Conservation (phyloP, 2,113 vertebrate species). For the Alligator mississippiensis region DNA sequence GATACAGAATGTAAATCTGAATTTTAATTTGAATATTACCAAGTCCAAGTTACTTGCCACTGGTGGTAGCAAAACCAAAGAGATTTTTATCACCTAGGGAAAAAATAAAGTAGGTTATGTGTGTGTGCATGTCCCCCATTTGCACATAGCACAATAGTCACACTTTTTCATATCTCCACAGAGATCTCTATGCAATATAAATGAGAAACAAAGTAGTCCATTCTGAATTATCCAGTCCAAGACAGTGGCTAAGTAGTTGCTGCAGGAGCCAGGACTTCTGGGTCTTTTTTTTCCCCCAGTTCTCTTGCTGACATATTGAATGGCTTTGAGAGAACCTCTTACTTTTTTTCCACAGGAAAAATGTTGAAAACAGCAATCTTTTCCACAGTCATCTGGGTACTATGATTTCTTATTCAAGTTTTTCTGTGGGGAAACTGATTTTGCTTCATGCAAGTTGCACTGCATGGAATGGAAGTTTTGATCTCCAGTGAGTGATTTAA, state of each 20-base stretch:
- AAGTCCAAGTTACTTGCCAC: neutral
- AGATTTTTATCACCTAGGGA: neutral
- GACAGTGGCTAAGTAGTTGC: neutral
- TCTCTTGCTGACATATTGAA: neutral
- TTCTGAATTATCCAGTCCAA: neutral
- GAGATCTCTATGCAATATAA: neutral
- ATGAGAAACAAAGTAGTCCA: neutral
- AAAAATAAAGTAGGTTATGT: neutral
- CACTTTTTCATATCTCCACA: neutral
- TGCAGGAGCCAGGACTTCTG: neutral
- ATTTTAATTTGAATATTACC: neutral
- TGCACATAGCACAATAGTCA: neutral
- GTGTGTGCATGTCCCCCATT: neutral
- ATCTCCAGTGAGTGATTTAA: too few species aligned
- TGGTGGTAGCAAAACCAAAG: neutral
- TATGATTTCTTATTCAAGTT: neutral
- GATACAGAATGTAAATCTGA: neutral
- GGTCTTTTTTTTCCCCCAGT: neutral
- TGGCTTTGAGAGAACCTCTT: neutral
- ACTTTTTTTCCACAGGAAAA: fast-evolving
- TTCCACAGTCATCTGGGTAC: neutral
- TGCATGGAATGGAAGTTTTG: too few species aligned
- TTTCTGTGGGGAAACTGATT: too few species aligned
- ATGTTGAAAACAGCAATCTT: fast-evolving
- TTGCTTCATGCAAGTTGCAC: too few species aligned